A percentile compares a stretch with the other conserved stretches of the same genome.
Evolutionary conservation across 2,113 vertebrate species (phyloP).

Genomic region (Aphelocoma coerulescens): DNA sequence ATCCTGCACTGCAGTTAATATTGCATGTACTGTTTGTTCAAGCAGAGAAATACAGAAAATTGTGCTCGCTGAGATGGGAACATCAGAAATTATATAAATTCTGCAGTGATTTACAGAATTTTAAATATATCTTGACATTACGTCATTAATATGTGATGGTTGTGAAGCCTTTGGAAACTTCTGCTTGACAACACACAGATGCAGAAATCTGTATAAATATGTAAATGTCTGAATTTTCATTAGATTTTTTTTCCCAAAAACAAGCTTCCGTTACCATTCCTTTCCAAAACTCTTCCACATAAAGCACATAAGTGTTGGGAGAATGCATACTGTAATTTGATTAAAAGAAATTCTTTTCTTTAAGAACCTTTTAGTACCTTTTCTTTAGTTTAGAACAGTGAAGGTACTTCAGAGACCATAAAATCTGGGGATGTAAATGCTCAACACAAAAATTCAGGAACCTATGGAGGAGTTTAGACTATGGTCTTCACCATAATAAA

Average conservation of each 20-base stretch:
- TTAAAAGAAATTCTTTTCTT: neutral
- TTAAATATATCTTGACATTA: neutral
- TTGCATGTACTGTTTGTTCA: neutral
- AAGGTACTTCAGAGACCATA: neutral
- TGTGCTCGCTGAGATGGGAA: neutral
- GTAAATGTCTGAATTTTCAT: neutral
- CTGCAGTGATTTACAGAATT: neutral
- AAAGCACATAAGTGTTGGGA: neutral
- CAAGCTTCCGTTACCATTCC: neutral
- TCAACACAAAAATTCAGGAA: neutral
- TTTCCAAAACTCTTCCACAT: neutral
- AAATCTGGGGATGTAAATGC: neutral
- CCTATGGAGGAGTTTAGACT: neutral
- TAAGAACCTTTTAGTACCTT: neutral
- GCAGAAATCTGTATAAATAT: neutral
- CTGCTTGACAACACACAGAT: neutral
- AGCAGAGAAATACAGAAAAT: neutral
- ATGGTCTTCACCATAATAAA: neutral
- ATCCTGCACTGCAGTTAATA: neutral
- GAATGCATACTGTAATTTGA: neutral
- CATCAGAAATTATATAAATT: neutral
- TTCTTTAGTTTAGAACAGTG: neutral
- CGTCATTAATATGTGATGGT: neutral
- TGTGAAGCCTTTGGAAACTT: neutral
- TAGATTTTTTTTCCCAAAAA: neutral